Evolutionary conservation across 2,888 invertebrate genomes (phyloP).

Genomic region (Apotomis betuletana): DNA sequence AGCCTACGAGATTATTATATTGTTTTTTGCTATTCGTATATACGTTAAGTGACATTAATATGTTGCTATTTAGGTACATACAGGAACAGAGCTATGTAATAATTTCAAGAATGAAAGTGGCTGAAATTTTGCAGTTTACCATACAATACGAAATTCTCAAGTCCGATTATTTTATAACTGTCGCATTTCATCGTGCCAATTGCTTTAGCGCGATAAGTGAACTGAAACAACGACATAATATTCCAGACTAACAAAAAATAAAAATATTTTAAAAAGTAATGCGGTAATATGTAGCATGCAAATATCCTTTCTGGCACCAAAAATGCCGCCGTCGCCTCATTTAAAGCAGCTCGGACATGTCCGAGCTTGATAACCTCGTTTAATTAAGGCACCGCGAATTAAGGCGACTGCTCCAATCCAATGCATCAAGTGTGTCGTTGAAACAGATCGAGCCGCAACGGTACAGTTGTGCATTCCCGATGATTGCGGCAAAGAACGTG

Average conservation of each 20-base stretch:
- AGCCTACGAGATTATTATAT: no score
- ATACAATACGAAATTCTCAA: no score
- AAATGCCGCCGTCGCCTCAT: conserved; percentile 25
- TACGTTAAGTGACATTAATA: no score
- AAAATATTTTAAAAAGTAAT: conserved; percentile 12
- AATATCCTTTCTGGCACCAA: conserved; percentile 18
- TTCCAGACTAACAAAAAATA: background rate
- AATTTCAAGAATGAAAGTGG: no score
- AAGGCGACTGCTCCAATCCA: conserved; percentile 45
- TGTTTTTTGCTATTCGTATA: no score
- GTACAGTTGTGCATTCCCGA: conserved; percentile 65
- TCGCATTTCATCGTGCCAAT: background rate
- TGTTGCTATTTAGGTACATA: no score
- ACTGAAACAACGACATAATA: background rate
- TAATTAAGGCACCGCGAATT: conserved; percentile 34
- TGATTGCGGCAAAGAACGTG: conserved; percentile 69
- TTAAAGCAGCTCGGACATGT: conserved; percentile 25
- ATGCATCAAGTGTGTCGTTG: conserved; percentile 63
- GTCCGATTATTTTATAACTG: background rate
- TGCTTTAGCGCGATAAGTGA: background rate
- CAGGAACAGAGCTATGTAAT: no score
- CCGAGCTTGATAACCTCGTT: conserved; percentile 38
- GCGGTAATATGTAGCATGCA: conserved; percentile 18
- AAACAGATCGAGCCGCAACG: conserved; percentile 69
- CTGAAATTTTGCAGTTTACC: no score